phyloP scores from a whole-genome alignment of 2,888 invertebrate species.

The Lasioglossum villosulum region DNA sequence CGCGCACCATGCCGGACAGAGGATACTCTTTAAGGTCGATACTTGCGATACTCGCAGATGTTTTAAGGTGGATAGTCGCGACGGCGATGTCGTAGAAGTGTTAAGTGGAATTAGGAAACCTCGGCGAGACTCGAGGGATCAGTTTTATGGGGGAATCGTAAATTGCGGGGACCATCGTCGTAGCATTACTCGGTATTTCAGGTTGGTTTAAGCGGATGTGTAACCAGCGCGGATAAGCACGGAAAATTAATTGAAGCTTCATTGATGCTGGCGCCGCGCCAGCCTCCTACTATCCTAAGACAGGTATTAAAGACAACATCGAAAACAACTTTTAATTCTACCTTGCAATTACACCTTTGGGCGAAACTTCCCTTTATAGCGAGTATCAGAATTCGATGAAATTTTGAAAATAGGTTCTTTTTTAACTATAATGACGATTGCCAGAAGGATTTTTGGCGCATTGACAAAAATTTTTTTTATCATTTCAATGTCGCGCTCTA shows the following conservation, averaged over 20 bases:
- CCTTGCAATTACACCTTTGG: no score
- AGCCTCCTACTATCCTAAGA: not conserved
- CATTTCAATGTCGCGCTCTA: no score
- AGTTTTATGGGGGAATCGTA: conserved; percentile 46
- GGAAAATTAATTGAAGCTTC: conserved; percentile 11
- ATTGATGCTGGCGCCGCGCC: not conserved
- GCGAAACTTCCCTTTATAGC: no score
- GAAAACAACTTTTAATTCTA: not conserved
- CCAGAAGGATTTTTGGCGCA: no score
- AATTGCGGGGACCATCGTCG: conserved; percentile 9
- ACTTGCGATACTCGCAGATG: conserved; percentile 32
- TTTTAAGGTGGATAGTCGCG: conserved; percentile 26
- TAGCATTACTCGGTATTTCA: not conserved
- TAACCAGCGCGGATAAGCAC: conserved; percentile 18
- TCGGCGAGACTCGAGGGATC: conserved; percentile 30
- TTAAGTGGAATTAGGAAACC: conserved; percentile 53
- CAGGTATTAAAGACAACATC: not conserved
- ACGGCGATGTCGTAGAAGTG: conserved; percentile 24
- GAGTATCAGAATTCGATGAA: no score
- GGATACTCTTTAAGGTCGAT: conserved; percentile 45
- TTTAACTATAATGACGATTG: no score
- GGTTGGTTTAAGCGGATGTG: not conserved
- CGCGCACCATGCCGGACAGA: conserved; percentile 25
- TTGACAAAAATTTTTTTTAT: no score
- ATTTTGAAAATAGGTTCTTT: no score